Evolutionary conservation across 2,888 invertebrate genomes (phyloP).

Genomic region (Amphipoea lucens): DNA sequence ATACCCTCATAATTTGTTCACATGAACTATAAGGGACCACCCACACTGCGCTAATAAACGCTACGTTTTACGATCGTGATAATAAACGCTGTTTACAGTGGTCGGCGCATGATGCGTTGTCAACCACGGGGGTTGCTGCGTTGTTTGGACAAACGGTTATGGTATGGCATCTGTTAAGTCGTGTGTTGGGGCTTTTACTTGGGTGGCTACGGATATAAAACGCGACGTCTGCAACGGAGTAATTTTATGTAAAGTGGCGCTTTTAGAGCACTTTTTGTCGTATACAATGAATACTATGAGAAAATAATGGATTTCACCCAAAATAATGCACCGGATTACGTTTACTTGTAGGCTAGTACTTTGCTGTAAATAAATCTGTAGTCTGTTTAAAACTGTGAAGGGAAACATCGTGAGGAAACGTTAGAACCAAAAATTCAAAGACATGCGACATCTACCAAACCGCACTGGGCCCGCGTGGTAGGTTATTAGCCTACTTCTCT

Average conservation of each 20-base stretch:
- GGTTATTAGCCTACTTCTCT: neutral
- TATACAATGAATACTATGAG: neutral
- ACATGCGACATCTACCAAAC: neutral
- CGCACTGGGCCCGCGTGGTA: neutral
- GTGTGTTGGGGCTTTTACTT: conserved; percentile 47
- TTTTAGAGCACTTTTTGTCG: neutral
- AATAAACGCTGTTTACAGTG: conserved; percentile 86
- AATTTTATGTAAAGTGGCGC: conserved; percentile 2
- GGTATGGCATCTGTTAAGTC: conserved; percentile 59
- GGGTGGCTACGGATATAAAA: conserved; percentile 53
- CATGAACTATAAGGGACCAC: conserved; percentile 83
- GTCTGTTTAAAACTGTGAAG: neutral
- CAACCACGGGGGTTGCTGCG: conserved; percentile 69
- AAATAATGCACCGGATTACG: neutral
- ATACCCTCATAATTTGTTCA: conserved; percentile 67
- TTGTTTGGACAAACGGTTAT: conserved; percentile 74
- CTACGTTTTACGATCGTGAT: conserved; percentile 84
- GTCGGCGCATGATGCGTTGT: conserved; percentile 71
- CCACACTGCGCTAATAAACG: conserved; percentile 86
- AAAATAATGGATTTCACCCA: neutral
- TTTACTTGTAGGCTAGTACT: neutral
- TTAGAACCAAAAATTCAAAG: neutral
- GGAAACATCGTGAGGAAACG: neutral
- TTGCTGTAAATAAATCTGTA: neutral
- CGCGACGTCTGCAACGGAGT: neutral